Evolutionary conservation across 2,797 vertebrate genomes (phyloP).

Genomic region (Phrynocephalus vlangalii): DNA sequence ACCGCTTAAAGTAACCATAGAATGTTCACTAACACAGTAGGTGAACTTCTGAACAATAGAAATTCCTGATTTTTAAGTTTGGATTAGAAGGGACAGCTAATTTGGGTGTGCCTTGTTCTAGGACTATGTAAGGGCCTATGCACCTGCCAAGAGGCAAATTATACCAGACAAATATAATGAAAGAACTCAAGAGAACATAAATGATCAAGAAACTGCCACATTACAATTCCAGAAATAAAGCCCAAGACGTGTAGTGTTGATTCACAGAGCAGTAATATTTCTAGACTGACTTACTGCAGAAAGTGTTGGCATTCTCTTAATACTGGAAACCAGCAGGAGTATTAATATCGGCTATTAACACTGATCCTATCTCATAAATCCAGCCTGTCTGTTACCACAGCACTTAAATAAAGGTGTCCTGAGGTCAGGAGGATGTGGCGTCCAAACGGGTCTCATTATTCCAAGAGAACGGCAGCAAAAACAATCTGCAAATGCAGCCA

Average conservation of each 20-base stretch:
- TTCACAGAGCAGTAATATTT: constrained; percentile 51
- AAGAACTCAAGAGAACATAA: background rate
- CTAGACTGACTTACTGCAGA: constrained; percentile 56
- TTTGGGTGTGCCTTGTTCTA: constrained; percentile 33
- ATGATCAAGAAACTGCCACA: constrained; percentile 3
- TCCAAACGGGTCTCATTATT: constrained; percentile 69
- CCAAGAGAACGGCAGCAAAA: constrained; percentile 68
- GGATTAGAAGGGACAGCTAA: background rate
- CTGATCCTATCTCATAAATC: constrained; percentile 71
- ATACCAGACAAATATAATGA: background rate
- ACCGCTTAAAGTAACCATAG: background rate
- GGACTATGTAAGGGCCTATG: background rate
- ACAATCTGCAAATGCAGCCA: constrained; percentile 69
- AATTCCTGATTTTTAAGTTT: constrained; percentile 37
- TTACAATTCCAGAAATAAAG: constrained; percentile 54
- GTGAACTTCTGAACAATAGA: constrained; percentile 37
- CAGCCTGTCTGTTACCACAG: constrained; percentile 70
- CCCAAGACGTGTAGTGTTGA: constrained; percentile 43
- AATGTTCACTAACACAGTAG: constrained; percentile 6
- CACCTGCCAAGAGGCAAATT: constrained; percentile 8
- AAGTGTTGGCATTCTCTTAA: constrained; percentile 60
- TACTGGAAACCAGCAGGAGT: constrained; percentile 70
- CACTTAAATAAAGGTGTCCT: constrained; percentile 74
- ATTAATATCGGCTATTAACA: constrained; percentile 76
- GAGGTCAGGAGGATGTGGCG: constrained; percentile 72